Conservation (phyloP, 2,888 invertebrate genomes). For the Alviniconcha strummeri region DNA sequence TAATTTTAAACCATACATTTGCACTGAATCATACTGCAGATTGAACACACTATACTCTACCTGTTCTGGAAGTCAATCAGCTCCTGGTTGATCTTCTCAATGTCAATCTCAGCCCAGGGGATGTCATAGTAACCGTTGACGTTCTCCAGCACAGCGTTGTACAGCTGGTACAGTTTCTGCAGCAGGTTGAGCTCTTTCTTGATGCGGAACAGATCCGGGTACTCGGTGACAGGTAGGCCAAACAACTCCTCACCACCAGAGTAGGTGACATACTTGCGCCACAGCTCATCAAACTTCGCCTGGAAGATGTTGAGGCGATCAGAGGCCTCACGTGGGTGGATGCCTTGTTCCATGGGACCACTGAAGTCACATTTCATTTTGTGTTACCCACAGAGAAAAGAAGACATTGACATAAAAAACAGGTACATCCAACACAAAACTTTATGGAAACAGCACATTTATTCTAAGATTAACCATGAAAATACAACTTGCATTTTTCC, state of each 20-base stretch:
- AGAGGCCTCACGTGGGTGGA: conserved; percentile 94
- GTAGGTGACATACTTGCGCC: conserved; percentile 94
- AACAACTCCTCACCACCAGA: conserved; percentile 96
- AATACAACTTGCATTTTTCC: too few species aligned
- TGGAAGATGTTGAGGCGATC: conserved; percentile 86
- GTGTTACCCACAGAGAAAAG: too few species aligned
- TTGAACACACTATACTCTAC: conserved; percentile 69
- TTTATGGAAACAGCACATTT: too few species aligned
- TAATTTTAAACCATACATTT: too few species aligned
- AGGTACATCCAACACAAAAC: too few species aligned
- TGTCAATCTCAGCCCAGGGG: conserved; percentile 96
- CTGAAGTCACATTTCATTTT: conserved; percentile 65
- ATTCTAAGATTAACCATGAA: too few species aligned
- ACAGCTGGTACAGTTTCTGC: conserved; percentile 95
- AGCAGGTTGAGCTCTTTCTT: conserved; percentile 94
- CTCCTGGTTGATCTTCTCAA: conserved; percentile 97
- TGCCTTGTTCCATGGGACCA: conserved; percentile 94
- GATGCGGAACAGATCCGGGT: conserved; percentile 93
- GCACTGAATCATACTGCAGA: too few species aligned
- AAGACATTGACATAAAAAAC: too few species aligned
- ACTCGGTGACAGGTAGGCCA: conserved; percentile 92
- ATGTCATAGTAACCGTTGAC: conserved; percentile 98
- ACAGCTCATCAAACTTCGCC: conserved; percentile 95
- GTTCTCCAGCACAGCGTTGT: conserved; percentile 96
- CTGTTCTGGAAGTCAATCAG: conserved; percentile 97